Evolutionary conservation across 2,113 vertebrate species (phyloP).

Genomic region (Microtus ochrogaster): DNA sequence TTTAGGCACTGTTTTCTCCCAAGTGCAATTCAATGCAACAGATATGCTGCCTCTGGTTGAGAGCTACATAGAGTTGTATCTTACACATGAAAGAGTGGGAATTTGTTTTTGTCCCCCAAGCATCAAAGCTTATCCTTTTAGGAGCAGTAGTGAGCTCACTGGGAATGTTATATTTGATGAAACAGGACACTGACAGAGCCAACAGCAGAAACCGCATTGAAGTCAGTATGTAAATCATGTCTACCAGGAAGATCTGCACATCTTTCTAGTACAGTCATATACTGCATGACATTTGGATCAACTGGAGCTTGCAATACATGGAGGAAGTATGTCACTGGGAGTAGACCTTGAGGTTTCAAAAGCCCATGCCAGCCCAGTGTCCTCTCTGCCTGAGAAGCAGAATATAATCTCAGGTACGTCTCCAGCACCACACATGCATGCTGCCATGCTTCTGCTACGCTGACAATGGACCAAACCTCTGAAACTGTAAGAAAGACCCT

Average conservation of each 20-base stretch:
- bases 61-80: background rate
- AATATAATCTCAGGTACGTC: background rate
- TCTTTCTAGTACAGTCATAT: conserved; percentile 18
- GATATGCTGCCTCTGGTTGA: background rate
- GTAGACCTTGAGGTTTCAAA: background rate
- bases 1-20: background rate
- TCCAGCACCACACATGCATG: background rate
- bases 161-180: conserved; percentile 22
- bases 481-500: background rate
- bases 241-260: background rate
- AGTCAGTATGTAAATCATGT: background rate
- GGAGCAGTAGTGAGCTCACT: background rate
- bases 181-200: background rate
- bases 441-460: background rate
- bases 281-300: background rate
- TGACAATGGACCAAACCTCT: background rate
- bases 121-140: background rate
- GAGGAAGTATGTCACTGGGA: background rate
- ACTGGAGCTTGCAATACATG: background rate
- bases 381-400: background rate
- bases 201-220: conserved; percentile 56
- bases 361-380: background rate
- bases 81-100: background rate
- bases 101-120: background rate
- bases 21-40: background rate